Evolutionary conservation across 30 jellyfish, hydroid and myxozoan species (phyloP).

Genomic region (Pseudorhiza aurosa): DNA sequence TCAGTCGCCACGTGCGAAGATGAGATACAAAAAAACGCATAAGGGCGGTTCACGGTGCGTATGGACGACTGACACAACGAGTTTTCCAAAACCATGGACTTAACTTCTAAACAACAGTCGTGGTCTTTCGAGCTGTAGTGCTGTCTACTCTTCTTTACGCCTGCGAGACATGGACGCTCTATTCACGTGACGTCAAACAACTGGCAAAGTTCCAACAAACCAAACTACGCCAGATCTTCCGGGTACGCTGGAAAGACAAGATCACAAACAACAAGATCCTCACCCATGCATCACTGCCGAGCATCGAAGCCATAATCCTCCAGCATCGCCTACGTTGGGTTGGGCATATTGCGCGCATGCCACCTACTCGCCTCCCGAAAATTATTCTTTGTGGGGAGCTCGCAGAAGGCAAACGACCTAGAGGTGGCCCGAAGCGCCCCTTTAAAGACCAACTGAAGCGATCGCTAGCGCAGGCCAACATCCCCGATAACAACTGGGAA

Average conservation of each 20-base stretch:
- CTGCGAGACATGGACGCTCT: background rate
- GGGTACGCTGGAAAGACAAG: background rate
- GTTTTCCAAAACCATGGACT: constrained; percentile 7
- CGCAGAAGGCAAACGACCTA: background rate
- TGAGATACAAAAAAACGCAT: constrained; percentile 5
- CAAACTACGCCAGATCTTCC: background rate
- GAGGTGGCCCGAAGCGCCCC: background rate
- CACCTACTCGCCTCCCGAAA: background rate
- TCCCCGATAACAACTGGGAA: background rate
- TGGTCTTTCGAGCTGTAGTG: background rate
- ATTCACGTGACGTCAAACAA: background rate
- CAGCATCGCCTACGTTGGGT: background rate
- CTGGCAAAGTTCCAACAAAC: background rate
- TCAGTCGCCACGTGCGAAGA: background rate
- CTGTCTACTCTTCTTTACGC: background rate
- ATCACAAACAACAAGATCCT: background rate
- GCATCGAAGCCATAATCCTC: background rate
- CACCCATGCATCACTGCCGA: background rate
- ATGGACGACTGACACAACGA: constrained; percentile 4
- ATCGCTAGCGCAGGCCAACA: background rate
- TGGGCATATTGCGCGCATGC: background rate
- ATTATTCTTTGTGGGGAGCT: background rate
- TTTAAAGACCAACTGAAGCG: background rate
- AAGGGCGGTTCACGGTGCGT: constrained; percentile 17
- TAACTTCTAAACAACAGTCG: background rate